phyloP scores from a whole-genome alignment of 2,797 vertebrate species.

The Mormyrops boulengeri region DNA sequence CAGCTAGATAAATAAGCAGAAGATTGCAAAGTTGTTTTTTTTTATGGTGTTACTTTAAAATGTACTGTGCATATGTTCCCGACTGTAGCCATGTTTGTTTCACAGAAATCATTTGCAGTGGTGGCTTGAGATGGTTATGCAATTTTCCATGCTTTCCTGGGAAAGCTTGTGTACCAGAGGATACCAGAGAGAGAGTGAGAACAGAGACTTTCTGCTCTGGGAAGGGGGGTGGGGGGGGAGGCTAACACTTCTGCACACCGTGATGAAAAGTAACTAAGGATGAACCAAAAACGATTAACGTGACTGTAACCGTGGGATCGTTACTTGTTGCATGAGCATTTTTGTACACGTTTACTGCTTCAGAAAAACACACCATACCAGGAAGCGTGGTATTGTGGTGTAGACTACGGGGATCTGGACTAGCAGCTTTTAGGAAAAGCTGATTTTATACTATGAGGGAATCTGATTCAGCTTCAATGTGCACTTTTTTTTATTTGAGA shows the following conservation, averaged over 20 bases:
- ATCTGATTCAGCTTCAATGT: conserved; percentile 12
- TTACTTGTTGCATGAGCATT: not conserved
- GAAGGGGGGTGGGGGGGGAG: not conserved
- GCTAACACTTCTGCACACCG: not conserved
- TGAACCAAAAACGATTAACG: not conserved
- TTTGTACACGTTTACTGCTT: not conserved
- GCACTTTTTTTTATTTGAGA: not conserved
- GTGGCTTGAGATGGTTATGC: not conserved
- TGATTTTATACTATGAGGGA: not conserved
- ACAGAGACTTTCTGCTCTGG: not conserved
- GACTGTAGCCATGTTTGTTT: not conserved
- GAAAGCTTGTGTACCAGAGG: not conserved
- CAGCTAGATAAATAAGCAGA: not conserved
- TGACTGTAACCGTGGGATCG: not conserved
- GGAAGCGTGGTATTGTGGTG: not conserved
- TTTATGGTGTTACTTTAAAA: not conserved
- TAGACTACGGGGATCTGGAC: not conserved
- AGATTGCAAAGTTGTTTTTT: not conserved
- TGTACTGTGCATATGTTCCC: conserved; percentile 3
- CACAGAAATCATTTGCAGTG: not conserved
- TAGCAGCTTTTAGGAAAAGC: not conserved
- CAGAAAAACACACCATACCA: not conserved
- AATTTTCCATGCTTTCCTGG: not conserved
- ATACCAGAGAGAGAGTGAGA: not conserved
- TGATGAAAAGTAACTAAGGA: conserved; percentile 8